A percentile compares a stretch with the other conserved stretches of the same genome.
Conservation (phyloP, 2,888 invertebrate species). For the Lymantria monacha region DNA sequence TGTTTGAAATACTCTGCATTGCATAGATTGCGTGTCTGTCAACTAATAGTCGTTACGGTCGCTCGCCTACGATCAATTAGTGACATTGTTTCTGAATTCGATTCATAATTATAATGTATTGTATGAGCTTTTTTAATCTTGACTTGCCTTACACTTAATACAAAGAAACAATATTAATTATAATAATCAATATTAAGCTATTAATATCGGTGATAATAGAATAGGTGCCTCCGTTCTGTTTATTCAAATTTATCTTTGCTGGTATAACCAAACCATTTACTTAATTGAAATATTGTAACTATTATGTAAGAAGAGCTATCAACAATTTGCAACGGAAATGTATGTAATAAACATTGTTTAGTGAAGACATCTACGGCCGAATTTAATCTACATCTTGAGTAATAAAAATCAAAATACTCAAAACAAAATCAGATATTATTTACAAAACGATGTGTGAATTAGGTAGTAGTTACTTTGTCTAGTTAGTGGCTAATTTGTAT, state of each 20-base stretch:
- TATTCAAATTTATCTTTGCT: constrained; percentile 3
- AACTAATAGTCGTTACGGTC: constrained; percentile 20
- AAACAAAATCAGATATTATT: constrained; percentile 14
- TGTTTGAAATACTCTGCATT: constrained; percentile 25
- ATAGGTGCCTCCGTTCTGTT: constrained; percentile 7
- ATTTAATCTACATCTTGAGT: constrained; percentile 19
- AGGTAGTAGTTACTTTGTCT: constrained; percentile 41
- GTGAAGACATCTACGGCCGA: constrained; percentile 16
- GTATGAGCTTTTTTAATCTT: constrained; percentile 43
- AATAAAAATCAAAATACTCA: constrained; percentile 21
- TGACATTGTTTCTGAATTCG: constrained; percentile 59
- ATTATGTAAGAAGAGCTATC: constrained; percentile 12
- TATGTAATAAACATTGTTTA: constrained; percentile 13
- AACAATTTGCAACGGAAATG: constrained; percentile 12
- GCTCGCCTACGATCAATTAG: constrained; percentile 61
- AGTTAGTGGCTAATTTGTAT: constrained; percentile 75
- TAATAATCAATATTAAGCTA: constrained; percentile 17
- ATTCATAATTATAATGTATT: constrained; percentile 53
- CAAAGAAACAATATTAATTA: constrained; percentile 28
- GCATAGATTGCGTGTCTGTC: constrained; percentile 32
- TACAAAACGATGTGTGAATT: constrained; percentile 31
- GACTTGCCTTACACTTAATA: constrained; percentile 17
- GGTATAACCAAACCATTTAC: constrained; percentile 1
- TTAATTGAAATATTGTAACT: constrained; percentile 1
- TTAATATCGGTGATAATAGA: constrained; percentile 20